A percentile compares a stretch with the other conserved stretches of the same genome.
These are phyloP conservation scores for Tryphoninae sp. DNA, from an alignment of 2,888 invertebrate genomes.

Conservation along the genomic window DNA sequence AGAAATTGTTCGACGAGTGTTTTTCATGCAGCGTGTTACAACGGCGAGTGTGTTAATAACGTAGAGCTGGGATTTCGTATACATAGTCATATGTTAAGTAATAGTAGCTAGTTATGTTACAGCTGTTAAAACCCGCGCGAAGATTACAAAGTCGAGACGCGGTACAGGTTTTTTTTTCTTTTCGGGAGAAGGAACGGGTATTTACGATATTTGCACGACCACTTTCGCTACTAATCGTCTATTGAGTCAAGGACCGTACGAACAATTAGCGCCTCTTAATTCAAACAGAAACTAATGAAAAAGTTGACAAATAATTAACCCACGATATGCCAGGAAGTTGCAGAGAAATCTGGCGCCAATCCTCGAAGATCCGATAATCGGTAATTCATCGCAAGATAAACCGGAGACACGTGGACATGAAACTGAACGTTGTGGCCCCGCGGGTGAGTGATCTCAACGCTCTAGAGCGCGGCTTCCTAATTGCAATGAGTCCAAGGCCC, in stretches of 20 bases:
- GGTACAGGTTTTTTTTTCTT: too few species aligned
- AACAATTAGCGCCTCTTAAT: too few species aligned
- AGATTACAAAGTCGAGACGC: conserved; percentile 21
- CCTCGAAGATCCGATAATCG: neutral
- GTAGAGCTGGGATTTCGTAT: neutral
- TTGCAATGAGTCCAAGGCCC: conserved; percentile 76
- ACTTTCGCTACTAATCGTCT: neutral
- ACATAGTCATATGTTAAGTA: conserved; percentile 26
- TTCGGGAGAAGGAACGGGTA: too few species aligned
- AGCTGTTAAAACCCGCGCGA: conserved; percentile 26
- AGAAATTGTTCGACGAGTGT: conserved; percentile 36
- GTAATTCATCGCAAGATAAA: neutral
- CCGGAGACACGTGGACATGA: neutral
- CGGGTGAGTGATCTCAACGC: neutral
- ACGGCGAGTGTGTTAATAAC: neutral
- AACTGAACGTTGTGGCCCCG: conserved; percentile 2
- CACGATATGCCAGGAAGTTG: too few species aligned
- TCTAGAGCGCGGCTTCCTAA: conserved; percentile 67
- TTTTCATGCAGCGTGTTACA: conserved; percentile 19
- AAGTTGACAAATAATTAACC: too few species aligned
- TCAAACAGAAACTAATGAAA: too few species aligned
- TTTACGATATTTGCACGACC: too few species aligned
- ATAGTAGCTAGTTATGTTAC: conserved; percentile 20
- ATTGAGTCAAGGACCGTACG: neutral
- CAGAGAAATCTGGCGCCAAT: too few species aligned